A percentile compares a stretch with the other conserved stretches of the same genome.
phyloP scores from a whole-genome alignment of 2,113 vertebrate species.

The Bucco capensis region DNA sequence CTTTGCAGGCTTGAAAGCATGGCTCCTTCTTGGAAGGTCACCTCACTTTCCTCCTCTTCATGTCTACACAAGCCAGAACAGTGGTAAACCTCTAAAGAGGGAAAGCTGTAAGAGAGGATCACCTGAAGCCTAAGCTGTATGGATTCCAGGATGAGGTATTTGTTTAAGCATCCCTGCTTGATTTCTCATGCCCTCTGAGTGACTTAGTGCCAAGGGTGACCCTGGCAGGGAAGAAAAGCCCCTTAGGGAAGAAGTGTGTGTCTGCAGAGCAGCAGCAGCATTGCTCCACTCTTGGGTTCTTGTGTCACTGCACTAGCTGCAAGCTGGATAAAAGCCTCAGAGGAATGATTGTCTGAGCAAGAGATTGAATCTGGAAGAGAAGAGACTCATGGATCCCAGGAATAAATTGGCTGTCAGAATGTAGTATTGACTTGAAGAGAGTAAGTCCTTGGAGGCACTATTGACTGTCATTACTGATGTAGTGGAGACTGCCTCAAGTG shows the following conservation, averaged over 20 bases:
- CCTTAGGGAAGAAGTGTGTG: not conserved
- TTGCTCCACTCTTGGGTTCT: not conserved
- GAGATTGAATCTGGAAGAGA: constrained; percentile 58
- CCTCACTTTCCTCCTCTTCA: not conserved
- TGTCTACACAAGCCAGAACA: not conserved
- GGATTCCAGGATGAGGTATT: not conserved
- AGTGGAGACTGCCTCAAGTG: constrained; percentile 43
- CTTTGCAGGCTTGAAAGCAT: not conserved
- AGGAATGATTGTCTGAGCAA: constrained; percentile 48
- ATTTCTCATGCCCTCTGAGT: not conserved
- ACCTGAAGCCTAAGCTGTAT: not conserved
- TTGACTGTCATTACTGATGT: constrained; percentile 63
- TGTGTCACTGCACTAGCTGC: not conserved
- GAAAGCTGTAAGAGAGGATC: not conserved
- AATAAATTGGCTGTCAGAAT: constrained; percentile 65
- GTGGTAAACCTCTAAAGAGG: not conserved
- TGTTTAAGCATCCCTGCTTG: constrained; percentile 21
- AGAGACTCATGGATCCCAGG: constrained; percentile 48
- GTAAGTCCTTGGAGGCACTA: constrained; percentile 54
- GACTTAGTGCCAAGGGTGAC: not conserved
- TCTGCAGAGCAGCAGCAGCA: not conserved
- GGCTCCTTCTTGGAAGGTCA: not conserved
- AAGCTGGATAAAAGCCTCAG: constrained; percentile 36
- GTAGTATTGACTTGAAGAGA: constrained; percentile 36
- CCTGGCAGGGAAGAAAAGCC: not conserved